These are phyloP conservation scores for Hafferia zeledoni DNA, from an alignment of 2,797 vertebrate species.

Conservation along the genomic window DNA sequence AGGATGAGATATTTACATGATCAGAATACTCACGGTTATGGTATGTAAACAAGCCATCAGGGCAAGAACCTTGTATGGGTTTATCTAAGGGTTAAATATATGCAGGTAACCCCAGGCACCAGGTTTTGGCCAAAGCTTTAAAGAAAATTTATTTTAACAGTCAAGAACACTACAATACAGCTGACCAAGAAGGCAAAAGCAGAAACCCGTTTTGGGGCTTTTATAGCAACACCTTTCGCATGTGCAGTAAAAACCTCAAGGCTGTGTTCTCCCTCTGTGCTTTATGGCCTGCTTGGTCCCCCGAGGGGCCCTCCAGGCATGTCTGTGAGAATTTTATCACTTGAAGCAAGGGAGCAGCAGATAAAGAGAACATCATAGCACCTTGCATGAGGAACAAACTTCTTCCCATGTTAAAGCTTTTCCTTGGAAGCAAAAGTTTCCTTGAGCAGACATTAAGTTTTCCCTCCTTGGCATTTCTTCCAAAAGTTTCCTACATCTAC, in stretches of 20 bases:
- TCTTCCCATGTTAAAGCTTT: not conserved
- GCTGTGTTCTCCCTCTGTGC: not conserved
- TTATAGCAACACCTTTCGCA: not conserved
- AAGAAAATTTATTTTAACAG: not conserved
- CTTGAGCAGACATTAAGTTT: not conserved
- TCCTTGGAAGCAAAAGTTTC: not conserved
- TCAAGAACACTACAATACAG: not conserved
- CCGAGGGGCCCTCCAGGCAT: not conserved
- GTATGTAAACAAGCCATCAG: not conserved
- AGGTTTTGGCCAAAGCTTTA: not conserved
- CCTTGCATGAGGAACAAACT: not conserved
- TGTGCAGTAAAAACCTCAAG: not conserved
- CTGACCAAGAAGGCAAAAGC: not conserved
- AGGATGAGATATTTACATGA: not conserved
- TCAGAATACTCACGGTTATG: not conserved
- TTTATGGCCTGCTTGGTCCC: not conserved
- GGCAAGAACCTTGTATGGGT: not conserved
- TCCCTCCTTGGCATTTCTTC: not conserved
- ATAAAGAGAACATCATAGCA: not conserved
- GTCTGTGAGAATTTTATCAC: not conserved
- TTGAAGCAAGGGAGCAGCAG: not conserved
- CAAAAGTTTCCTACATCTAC: not conserved
- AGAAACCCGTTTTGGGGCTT: not conserved
- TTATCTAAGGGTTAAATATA: not conserved
- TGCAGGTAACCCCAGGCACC: not conserved